Conservation (phyloP, 1,140 invertebrate genomes). For the Calosoma granatense region DNA sequence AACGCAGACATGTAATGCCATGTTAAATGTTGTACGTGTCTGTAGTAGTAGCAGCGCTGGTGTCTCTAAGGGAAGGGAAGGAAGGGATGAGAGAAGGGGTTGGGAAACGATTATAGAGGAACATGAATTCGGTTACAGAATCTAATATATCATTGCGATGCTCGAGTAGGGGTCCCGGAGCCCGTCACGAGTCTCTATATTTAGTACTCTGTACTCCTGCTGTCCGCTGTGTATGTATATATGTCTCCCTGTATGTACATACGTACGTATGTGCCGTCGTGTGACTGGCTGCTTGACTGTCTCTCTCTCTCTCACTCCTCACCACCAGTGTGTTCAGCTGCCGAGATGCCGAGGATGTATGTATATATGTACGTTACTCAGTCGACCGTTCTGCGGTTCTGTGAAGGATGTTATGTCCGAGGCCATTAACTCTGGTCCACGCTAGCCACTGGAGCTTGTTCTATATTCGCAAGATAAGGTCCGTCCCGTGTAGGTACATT, state of each 20-base stretch:
- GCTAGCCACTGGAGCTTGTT: slow-evolving; percentile 1
- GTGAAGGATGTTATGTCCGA: slow-evolving; percentile 7
- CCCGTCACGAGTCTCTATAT: background rate
- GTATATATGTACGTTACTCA: background rate
- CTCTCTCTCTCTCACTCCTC: too few species aligned
- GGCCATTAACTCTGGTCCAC: background rate
- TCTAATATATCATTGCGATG: slow-evolving; percentile 1
- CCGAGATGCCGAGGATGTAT: background rate
- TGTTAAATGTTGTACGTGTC: too few species aligned
- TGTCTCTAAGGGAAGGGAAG: too few species aligned
- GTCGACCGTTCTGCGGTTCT: background rate
- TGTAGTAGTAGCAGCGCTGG: too few species aligned
- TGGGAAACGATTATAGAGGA: background rate
- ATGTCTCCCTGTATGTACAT: background rate
- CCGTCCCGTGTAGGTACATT: background rate
- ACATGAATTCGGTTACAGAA: too few species aligned
- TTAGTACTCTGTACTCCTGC: background rate
- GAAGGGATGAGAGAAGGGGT: too few species aligned
- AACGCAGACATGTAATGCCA: too few species aligned
- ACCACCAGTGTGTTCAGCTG: too few species aligned
- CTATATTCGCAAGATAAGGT: background rate
- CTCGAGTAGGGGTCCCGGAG: background rate
- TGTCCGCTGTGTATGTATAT: background rate
- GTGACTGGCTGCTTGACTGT: background rate
- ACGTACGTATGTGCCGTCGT: background rate